Conservation (phyloP, 2,113 vertebrate genomes). For the Podiceps cristatus region DNA sequence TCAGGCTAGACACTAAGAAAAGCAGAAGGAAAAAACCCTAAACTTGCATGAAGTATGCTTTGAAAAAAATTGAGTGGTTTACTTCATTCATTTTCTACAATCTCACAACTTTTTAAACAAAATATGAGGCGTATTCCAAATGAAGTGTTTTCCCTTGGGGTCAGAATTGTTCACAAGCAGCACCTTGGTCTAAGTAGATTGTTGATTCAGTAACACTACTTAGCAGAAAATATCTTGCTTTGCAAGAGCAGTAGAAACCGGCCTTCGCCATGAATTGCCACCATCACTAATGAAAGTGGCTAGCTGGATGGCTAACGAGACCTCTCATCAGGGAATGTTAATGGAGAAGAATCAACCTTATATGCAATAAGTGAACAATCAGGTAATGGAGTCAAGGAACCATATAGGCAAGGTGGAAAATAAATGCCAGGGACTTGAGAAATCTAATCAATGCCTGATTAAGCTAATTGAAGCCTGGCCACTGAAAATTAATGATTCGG, state of each 20-base stretch:
- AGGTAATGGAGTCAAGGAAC: slow-evolving; percentile 69
- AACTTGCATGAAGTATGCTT: background rate
- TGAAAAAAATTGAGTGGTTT: background rate
- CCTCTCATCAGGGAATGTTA: slow-evolving; percentile 59
- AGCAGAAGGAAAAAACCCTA: background rate
- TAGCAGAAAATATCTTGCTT: background rate
- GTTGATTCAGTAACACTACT: background rate
- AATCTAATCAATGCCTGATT: slow-evolving; percentile 76
- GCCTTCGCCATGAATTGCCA: background rate
- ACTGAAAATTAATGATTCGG: slow-evolving; percentile 76
- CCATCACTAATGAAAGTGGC: slow-evolving; percentile 63
- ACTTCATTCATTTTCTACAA: background rate
- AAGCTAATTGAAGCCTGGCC: slow-evolving; percentile 74
- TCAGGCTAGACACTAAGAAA: background rate
- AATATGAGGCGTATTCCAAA: background rate
- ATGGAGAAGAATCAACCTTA: slow-evolving; percentile 67
- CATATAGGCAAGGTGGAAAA: slow-evolving; percentile 72
- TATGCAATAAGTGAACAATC: slow-evolving; percentile 59
- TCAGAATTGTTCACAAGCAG: background rate
- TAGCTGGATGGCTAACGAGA: slow-evolving; percentile 56
- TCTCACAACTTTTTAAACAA: background rate
- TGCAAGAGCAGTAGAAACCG: slow-evolving; percentile 6
- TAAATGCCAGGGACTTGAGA: slow-evolving; percentile 69
- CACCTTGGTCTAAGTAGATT: background rate
- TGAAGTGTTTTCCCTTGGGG: background rate